Evolutionary conservation across 2,113 vertebrate species (phyloP), one percentile per base, ranked within the genome.

Genomic region (Myotis brandtii): DNA sequence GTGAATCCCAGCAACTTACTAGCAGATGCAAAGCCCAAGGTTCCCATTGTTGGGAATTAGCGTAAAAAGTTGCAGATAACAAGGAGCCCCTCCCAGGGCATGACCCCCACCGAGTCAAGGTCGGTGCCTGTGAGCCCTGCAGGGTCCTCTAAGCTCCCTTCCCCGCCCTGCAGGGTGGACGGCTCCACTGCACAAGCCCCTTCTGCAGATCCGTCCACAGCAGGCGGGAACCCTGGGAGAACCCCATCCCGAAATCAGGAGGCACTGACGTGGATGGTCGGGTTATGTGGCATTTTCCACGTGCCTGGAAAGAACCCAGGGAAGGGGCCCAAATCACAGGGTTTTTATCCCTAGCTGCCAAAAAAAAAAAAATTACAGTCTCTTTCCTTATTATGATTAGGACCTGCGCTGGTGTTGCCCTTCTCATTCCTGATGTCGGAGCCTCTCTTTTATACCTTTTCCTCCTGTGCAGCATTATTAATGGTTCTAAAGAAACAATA

Each of bases 251-350:
- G 4, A 72, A 72, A 16, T 27, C 17, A 69, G n/a, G 27, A 48
- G 73, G 13, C 72, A 5, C 14, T 0, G 25, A 46, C 1, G 8
- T 3, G 23, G 40, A 16, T 6, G 8, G 27, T 16, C 0, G 72
- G 73, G 27, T 48, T 8, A 6, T 1, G 3, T 9, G 27, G 43
- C 27, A 30, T 9, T 92, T 72, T 27, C 75, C 37, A 4, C 5
- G 18, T 75, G 48, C 48, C 59, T 84, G 43, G 83, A 23, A 62
- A 86, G 18, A 32, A 43, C 0, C 2, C 37, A 6, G 46, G 23
- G 48, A 43, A 70, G 20, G n/a, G 6, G 10, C 46, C 5, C 79
- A 52, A 86, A 75, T 83, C 14, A 79, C 62, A 40, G 9, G 30
- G 66, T 67, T 83, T 83, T 32, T 73, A 48, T 64, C 48, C 73